These are phyloP conservation scores for Agriopis leucophaearia DNA, from an alignment of 2,888 invertebrate genomes.

Conservation along the genomic window DNA sequence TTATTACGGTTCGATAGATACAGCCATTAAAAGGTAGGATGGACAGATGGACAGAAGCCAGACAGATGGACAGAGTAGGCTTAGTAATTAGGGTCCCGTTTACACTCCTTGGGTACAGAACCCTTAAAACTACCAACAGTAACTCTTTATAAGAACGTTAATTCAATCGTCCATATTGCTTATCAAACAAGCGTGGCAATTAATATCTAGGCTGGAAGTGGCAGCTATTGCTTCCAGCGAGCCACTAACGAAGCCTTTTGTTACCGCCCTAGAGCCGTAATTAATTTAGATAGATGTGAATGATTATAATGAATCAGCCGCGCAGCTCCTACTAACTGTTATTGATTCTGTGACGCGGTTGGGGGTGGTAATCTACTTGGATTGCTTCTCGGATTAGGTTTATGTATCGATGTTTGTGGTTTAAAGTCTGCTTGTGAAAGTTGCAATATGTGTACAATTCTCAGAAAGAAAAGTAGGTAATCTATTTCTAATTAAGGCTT, in stretches of 20 bases:
- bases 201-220: conserved; percentile 34
- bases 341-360: neutral
- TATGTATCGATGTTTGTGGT: neutral
- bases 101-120: too few relatives aligned
- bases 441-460: too few relatives aligned
- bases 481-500: too few relatives aligned
- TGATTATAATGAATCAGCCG: conserved; percentile 29
- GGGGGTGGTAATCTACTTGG: neutral
- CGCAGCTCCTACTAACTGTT: neutral
- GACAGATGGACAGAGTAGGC: too few relatives aligned
- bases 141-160: conserved; percentile 1
- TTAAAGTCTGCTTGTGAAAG: neutral
- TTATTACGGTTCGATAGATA: too few relatives aligned
- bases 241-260: conserved; percentile 37
- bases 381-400: neutral
- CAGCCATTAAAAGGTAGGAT: too few relatives aligned
- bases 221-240: conserved; percentile 34
- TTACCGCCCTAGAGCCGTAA: conserved; percentile 30
- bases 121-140: neutral
- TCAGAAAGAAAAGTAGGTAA: too few relatives aligned
- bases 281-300: conserved; percentile 39
- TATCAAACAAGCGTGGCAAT: conserved; percentile 33
- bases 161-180: conserved; percentile 14
- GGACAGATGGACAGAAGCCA: too few relatives aligned
- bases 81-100: too few relatives aligned